Evolutionary conservation across 2,888 invertebrate species (phyloP).

Genomic region (Drosophila mayaguana): DNA sequence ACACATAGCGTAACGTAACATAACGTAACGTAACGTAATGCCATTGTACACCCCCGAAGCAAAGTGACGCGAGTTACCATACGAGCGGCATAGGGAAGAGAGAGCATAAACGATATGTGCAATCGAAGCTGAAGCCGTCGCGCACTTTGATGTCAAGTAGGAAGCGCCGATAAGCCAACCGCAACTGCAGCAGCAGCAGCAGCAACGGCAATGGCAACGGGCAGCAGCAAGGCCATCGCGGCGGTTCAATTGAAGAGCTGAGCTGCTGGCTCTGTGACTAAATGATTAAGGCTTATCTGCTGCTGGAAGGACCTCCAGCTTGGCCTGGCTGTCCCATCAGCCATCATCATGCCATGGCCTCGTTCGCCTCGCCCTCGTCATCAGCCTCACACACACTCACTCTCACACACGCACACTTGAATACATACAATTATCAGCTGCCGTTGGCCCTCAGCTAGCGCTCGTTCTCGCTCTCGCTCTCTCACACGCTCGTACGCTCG

Average conservation of each 20-base stretch:
- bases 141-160: constrained; percentile 64
- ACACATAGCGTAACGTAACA: not conserved
- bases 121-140: constrained; percentile 37
- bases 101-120: constrained; percentile 32
- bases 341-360: constrained; percentile 54
- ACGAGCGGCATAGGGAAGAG: constrained; percentile 2
- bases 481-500: constrained; percentile 13
- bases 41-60: constrained; percentile 29
- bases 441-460: constrained; percentile 59
- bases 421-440: constrained; percentile 74
- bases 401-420: constrained; percentile 22
- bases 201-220: constrained; percentile 26
- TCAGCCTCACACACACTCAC: constrained; percentile 16
- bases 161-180: constrained; percentile 58
- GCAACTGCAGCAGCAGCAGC: constrained; percentile 24
- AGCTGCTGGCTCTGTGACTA: constrained; percentile 57
- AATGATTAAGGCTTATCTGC: constrained; percentile 79
- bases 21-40: constrained; percentile 3
- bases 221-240: constrained; percentile 43
- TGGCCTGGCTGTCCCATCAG: constrained; percentile 32
- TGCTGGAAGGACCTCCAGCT: constrained; percentile 68
- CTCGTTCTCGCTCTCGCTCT: constrained; percentile 7
- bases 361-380: constrained; percentile 51
- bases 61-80: not conserved
- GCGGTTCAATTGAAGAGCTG: constrained; percentile 54